Conservation (phyloP, 2,113 vertebrate species). For the Colistium nudipinnis region DNA sequence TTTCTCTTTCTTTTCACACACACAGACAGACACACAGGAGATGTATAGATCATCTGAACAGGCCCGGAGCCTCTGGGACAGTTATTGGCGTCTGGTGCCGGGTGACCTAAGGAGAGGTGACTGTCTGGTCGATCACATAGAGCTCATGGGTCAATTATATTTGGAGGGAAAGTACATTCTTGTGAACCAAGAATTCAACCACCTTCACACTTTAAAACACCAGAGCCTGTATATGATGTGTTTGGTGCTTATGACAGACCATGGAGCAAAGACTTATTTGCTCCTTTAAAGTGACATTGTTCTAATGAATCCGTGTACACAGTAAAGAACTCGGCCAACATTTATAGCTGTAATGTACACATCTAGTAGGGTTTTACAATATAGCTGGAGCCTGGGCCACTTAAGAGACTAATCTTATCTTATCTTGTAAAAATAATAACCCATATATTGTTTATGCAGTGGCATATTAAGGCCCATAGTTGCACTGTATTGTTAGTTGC, state of each 20-base stretch:
- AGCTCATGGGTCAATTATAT: slow-evolving; percentile 54
- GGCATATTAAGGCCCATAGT: background rate
- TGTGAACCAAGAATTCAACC: slow-evolving; percentile 31
- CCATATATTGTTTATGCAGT: background rate
- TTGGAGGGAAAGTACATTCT: slow-evolving; percentile 54
- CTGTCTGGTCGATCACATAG: slow-evolving; percentile 30
- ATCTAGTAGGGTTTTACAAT: too few species aligned
- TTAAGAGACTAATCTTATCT: background rate
- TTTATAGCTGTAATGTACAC: too few species aligned
- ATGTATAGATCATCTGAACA: slow-evolving; percentile 31
- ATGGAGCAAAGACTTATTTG: too few species aligned
- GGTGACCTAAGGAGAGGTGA: slow-evolving; percentile 27
- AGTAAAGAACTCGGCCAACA: too few species aligned
- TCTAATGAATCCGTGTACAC: background rate
- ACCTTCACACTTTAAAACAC: slow-evolving; percentile 10
- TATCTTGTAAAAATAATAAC: background rate
- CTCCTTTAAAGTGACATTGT: slow-evolving; percentile 6
- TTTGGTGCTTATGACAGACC: slow-evolving; percentile 15
- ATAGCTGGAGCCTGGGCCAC: too few species aligned
- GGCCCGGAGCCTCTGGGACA: slow-evolving; percentile 38
- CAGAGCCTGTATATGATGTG: slow-evolving; percentile 2
- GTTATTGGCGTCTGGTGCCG: slow-evolving; percentile 51
- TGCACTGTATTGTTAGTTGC: background rate
- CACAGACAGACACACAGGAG: slow-evolving; percentile 33
- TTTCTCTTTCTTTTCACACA: background rate